Base-by-base conservation (phyloP, 1,140 invertebrate genomes). In the Drosophila sproati region DNA sequence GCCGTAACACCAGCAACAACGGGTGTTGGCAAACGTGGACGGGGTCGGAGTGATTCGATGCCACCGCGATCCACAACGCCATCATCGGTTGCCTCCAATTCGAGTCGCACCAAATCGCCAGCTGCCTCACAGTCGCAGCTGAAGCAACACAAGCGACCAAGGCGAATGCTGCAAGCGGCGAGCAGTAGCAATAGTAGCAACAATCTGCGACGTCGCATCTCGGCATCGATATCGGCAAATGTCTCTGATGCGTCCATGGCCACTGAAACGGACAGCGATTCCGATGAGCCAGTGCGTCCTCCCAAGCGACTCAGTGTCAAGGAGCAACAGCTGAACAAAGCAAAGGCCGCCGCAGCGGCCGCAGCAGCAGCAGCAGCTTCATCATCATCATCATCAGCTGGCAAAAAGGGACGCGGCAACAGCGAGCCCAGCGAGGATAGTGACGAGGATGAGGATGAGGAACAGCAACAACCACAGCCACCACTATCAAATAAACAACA, bases 61-160 rank as follows among this genome's bases (percentile, higher is more conserved):
- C 93, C 93, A 3, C 93, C 93, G 7, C 93, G 95, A 39, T 95
- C 95, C 1, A 94, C 94, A 34, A 96, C 94, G 50, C 95, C 94
- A 43, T 94, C 93, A 20, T 94, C 94, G 71, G 94, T 94, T 68
- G 95, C 93, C 63, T 95, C 93, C 67, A 94, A 93, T 10, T 94
- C 93, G 78, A 95, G 93, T 62, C 94, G 94, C 77, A 95, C 93
- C 59, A 96, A 96, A 88, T 96, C 95, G 86, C 94, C 94, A 7
- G 94, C 94, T 2, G 78, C 89, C 2, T 82, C 91, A 4, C 94
- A 94, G 10, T 62, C 78, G 28, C 94, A 94, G 20, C 93, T 94
- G 2, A 93, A 93, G 3, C 75, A 93, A 3, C 71, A 75, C 10
- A 93, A 91, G 35, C 43, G 94, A 88, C 72, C 92, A 57, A 91